Evolutionary conservation across 2,113 vertebrate genomes (phyloP).

Genomic region (Poecile atricapillus): DNA sequence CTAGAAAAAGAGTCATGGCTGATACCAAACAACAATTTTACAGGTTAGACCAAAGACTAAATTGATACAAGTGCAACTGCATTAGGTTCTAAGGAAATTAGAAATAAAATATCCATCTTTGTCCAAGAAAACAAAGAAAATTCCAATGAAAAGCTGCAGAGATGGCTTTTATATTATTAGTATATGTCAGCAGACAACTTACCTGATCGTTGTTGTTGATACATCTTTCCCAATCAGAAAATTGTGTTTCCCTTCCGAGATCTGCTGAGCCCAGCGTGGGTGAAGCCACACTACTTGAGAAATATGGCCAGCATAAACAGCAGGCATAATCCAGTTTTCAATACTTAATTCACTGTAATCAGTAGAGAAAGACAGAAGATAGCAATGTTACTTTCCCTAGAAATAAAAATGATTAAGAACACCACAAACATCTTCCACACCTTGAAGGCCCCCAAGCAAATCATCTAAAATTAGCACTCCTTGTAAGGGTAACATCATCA

Average conservation of each 20-base stretch:
- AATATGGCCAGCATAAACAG: constrained; percentile 94
- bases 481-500: not conserved
- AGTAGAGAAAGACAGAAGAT: not conserved
- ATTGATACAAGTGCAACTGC: not conserved
- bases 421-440: not conserved
- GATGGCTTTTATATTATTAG: not conserved
- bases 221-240: constrained; percentile 88
- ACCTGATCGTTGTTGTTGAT: constrained; percentile 97
- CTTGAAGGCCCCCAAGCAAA: not conserved
- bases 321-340: constrained; percentile 99
- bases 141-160: not conserved
- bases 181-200: not conserved
- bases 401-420: not conserved
- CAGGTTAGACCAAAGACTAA: not conserved
- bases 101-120: not conserved
- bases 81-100: not conserved
- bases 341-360: constrained; percentile 89
- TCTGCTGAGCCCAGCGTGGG: constrained; percentile 93
- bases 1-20: not conserved
- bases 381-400: not conserved
- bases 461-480: not conserved
- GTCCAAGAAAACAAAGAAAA: not conserved
- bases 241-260: constrained; percentile 86
- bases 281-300: constrained; percentile 91
- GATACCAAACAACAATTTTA: not conserved